Conservation (phyloP, 2,113 vertebrate species). For the Tympanuchus pallidicinctus region DNA sequence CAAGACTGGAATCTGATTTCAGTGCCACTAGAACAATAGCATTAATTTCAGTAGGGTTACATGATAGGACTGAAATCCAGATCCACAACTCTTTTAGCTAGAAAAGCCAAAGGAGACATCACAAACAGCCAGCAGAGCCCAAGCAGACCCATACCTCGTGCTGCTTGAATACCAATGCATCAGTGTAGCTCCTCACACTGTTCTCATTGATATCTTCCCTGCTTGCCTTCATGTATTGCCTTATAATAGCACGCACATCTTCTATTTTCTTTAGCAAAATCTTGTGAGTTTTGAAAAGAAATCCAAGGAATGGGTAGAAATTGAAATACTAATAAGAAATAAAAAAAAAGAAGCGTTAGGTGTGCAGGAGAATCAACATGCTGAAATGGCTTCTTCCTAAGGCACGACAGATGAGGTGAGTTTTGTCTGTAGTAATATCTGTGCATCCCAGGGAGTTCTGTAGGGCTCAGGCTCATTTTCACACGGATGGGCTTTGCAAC, state of each 20-base stretch:
- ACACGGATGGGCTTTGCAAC: neutral
- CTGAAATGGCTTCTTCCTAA: neutral
- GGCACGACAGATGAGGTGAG: neutral
- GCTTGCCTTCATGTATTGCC: constrained; percentile 58
- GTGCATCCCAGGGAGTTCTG: neutral
- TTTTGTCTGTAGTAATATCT: neutral
- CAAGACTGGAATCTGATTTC: neutral
- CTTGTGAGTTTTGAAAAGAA: constrained; percentile 76
- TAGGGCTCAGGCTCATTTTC: neutral
- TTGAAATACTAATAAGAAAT: constrained; percentile 76
- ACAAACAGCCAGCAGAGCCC: neutral
- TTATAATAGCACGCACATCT: constrained; percentile 67
- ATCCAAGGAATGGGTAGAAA: constrained; percentile 77
- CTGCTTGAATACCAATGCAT: constrained; percentile 74
- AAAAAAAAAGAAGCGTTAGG: neutral
- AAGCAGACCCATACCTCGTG: constrained; percentile 66
- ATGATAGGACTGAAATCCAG: neutral
- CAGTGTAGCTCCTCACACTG: constrained; percentile 67
- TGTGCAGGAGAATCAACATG: neutral
- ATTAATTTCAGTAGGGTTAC: neutral
- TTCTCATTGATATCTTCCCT: neutral
- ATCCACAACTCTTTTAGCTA: neutral
- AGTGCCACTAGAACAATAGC: neutral
- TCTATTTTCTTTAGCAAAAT: constrained; percentile 77
- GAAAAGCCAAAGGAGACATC: neutral